A percentile compares a stretch with the other conserved stretches of the same genome.
phyloP scores from a whole-genome alignment of 2,113 vertebrate species.

The Ageneiosus marmoratus region DNA sequence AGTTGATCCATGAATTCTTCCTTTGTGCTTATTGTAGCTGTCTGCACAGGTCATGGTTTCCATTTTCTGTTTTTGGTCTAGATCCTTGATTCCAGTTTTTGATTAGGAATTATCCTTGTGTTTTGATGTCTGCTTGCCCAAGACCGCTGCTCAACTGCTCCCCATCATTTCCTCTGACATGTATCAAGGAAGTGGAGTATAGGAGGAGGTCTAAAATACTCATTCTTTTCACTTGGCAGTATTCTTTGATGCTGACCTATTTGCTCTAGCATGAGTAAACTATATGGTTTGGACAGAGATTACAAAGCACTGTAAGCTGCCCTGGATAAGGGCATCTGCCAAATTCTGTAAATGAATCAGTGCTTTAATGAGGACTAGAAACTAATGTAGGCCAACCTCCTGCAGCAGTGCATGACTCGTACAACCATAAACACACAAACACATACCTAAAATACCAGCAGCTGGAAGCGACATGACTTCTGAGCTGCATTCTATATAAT shows the following conservation, averaged over 20 bases:
- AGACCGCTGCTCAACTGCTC: too few relatives aligned
- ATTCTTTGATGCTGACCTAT: neutral
- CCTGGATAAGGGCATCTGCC: neutral
- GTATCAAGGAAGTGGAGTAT: neutral
- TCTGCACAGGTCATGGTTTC: too few relatives aligned
- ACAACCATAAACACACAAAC: conserved; percentile 3
- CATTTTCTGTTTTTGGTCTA: too few relatives aligned
- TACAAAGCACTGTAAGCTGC: neutral
- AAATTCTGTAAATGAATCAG: conserved; percentile 11
- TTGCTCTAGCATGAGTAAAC: neutral
- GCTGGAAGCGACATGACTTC: conserved; percentile 16
- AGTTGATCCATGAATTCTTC: too few relatives aligned
- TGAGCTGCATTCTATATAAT: conserved; percentile 21
- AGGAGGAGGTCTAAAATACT: neutral
- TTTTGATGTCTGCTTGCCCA: too few relatives aligned
- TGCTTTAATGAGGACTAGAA: conserved; percentile 8
- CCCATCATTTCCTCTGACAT: neutral
- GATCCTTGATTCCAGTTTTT: too few relatives aligned
- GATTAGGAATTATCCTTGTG: too few relatives aligned
- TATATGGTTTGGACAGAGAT: neutral
- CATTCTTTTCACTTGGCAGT: neutral
- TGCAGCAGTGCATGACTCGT: conserved; percentile 28
- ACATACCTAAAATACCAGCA: conserved; percentile 25
- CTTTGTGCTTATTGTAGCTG: too few relatives aligned
- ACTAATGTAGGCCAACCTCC: conserved; percentile 16